phyloP scores from a whole-genome alignment of 2,888 invertebrate species.

The Artemia sinica region DNA sequence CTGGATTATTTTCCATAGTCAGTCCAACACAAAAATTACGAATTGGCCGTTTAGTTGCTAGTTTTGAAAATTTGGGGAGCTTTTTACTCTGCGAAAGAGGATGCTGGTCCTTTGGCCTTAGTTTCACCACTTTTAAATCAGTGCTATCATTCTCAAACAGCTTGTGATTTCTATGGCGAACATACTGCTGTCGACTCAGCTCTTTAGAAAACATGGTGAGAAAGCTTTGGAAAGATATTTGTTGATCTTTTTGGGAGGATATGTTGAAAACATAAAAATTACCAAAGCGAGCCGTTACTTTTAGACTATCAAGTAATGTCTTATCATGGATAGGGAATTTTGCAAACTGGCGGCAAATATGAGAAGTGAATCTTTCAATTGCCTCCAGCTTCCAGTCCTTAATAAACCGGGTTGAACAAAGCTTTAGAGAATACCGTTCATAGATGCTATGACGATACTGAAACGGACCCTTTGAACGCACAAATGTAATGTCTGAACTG shows the following conservation, averaged over 20 bases:
- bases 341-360: background rate
- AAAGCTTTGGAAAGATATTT: background rate
- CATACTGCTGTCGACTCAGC: conserved; percentile 6
- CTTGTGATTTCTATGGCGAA: background rate
- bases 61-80: background rate
- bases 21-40: background rate
- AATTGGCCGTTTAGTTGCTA: background rate
- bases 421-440: conserved; percentile 13
- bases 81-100: background rate
- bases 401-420: background rate
- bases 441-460: background rate
- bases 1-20: conserved; percentile 1
- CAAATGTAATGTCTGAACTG: background rate
- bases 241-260: background rate
- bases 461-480: conserved; percentile 8
- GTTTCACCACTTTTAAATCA: background rate
- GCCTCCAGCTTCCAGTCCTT: conserved; percentile 11
- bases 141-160: background rate
- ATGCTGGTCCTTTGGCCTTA: background rate
- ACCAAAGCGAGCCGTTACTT: conserved; percentile 13
- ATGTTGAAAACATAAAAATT: conserved; percentile 9
- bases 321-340: background rate
- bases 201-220: too few relatives aligned
- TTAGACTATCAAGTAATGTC: background rate
- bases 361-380: conserved; percentile 15